Base-by-base conservation (phyloP, 2,797 vertebrate species). In the Triplophysa yarkandensis region DNA sequence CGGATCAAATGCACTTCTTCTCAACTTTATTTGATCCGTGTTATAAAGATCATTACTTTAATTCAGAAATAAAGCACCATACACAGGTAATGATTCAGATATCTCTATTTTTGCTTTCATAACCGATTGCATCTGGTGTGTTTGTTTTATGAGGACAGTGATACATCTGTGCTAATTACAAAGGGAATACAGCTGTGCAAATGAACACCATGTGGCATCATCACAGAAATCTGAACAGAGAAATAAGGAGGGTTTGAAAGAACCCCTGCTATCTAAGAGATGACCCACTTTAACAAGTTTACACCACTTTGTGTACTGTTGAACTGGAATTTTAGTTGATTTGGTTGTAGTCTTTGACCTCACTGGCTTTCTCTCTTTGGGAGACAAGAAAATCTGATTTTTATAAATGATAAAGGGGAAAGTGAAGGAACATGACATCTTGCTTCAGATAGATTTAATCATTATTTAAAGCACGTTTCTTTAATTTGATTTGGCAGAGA, bases 141-240 rank as follows among this genome's bases (percentile, higher is more conserved):
- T 48, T 71, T 14, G 16, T 2, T 28, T 50, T 10, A 27, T 39
- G 10, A 61, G 58, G 23, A 52, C 4, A 16, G 27, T 52, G 44
- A 23, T 41, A n/a, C 70, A 72, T 72, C 58, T 72, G 55, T 60
- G 57, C 28, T 63, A 52, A 63, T 72, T 63, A 41, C 50, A 46
- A 21, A 52, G 21, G 48, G 21, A 21, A 25, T 23, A 23, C 19
- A 52, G 43, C 69, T 62, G 69, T 34, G 57, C 44, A 72, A 50
- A 63, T 52, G 48, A 5, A 52, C 23, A 21, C 9, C 21, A 52
- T 23, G 9, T 52, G 48, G 48, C 48, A 52, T 4, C 10, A 30
- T 54, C 34, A 54, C 34, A 64, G 34, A 64, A 54, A 61, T 60
- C 39, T 46, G 28, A 70, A 25, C 0, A 11, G 48, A 60, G 28